phyloP scores from a whole-genome alignment of 2,113 vertebrate species.

The Leucopsar rothschildi region DNA sequence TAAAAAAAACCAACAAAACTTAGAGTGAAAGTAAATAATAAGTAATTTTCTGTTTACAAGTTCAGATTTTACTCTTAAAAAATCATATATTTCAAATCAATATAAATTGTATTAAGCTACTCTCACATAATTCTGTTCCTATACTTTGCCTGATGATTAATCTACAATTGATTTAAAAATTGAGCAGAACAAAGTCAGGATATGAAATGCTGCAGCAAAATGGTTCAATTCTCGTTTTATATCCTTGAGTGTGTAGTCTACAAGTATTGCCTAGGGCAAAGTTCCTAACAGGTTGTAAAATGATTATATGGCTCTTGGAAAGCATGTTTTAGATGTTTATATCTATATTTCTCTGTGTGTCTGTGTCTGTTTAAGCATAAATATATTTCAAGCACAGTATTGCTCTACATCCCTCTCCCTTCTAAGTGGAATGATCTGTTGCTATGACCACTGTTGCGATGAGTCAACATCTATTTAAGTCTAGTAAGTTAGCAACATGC shows the following conservation, averaged over 20 bases:
- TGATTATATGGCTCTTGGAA: not conserved
- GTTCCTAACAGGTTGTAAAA: not conserved
- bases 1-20: not conserved
- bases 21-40: not conserved
- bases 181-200: not conserved
- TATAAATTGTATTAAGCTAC: not conserved
- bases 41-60: not conserved
- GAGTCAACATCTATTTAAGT: slow-evolving; percentile 42
- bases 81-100: not conserved
- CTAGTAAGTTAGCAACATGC: not conserved
- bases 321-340: not conserved
- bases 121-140: not conserved
- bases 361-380: not conserved
- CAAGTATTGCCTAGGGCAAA: not conserved
- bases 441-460: slow-evolving; percentile 38
- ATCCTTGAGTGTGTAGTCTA: not conserved
- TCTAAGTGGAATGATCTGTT: slow-evolving; percentile 18
- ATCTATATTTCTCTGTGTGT: not conserved
- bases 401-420: not conserved
- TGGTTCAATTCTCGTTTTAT: not conserved
- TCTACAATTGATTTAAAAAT: not conserved
- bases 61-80: not conserved
- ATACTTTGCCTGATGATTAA: not conserved
- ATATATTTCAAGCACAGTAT: not conserved
- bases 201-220: not conserved